Evolutionary conservation across 2,888 invertebrate genomes (phyloP).

Genomic region (Entomobrya proxima): DNA sequence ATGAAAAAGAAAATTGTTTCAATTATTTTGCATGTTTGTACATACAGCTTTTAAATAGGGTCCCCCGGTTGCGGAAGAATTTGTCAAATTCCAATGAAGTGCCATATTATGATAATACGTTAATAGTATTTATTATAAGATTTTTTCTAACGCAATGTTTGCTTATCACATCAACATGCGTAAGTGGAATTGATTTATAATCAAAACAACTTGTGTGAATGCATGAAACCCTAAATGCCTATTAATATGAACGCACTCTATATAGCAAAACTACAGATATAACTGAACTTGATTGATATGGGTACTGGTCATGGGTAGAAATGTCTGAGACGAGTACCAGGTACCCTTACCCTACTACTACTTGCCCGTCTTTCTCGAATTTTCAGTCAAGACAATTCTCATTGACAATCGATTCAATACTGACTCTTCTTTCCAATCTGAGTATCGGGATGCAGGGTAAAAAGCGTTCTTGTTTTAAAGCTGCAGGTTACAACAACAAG

Average conservation of each 20-base stretch:
- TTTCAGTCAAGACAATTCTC: constrained; percentile 21
- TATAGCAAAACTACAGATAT: neutral
- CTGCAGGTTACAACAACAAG: neutral
- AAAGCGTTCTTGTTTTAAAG: neutral
- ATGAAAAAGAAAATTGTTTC: no score
- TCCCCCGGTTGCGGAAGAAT: neutral
- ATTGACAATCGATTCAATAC: neutral
- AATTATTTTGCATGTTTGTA: neutral
- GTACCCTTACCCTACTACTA: neutral
- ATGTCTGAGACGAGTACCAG: neutral
- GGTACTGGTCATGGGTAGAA: neutral
- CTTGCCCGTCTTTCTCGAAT: neutral
- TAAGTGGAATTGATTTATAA: no score
- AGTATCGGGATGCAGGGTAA: no score
- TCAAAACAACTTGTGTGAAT: no score
- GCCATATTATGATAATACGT: neutral
- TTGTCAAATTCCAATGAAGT: neutral
- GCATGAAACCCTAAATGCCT: no score
- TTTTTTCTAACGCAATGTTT: no score
- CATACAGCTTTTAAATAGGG: neutral
- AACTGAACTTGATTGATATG: neutral
- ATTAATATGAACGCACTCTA: no score
- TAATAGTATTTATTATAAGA: no score
- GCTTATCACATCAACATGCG: no score
- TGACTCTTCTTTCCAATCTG: no score